Conservation (phyloP, 2,888 invertebrate genomes). For the Prionchulus punctatus region DNA sequence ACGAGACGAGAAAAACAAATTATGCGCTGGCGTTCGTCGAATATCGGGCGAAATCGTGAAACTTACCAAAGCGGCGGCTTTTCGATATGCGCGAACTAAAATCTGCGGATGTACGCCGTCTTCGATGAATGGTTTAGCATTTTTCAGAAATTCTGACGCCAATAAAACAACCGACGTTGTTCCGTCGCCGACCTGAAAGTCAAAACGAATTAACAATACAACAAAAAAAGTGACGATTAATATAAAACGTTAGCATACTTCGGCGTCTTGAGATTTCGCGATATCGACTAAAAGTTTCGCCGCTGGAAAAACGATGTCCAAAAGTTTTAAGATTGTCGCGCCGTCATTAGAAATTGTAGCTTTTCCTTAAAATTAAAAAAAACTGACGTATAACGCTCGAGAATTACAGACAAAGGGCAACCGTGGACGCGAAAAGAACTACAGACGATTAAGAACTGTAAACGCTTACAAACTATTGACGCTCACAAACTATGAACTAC, state of each 20-base stretch:
- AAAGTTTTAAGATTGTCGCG: constrained; percentile 91
- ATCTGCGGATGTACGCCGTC: constrained; percentile 87
- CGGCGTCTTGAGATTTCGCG: constrained; percentile 95
- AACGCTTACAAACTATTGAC: no score
- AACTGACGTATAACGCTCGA: neutral
- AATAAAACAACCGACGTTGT: constrained; percentile 91
- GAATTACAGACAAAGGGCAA: no score
- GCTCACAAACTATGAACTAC: no score
- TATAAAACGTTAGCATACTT: no score
- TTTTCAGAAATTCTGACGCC: constrained; percentile 84
- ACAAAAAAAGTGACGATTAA: neutral
- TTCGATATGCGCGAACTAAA: constrained; percentile 71
- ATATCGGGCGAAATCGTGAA: neutral
- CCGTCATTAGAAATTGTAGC: constrained; percentile 98
- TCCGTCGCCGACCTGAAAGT: constrained; percentile 75
- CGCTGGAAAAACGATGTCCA: constrained; percentile 94
- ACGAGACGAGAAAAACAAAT: constrained; percentile 14
- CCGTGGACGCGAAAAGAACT: no score
- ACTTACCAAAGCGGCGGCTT: constrained; percentile 51
- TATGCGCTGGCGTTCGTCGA: neutral
- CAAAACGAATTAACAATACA: neutral
- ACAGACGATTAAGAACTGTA: no score
- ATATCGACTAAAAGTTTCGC: constrained; percentile 95
- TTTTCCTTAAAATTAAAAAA: constrained; percentile 41
- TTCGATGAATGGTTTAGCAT: constrained; percentile 82